Evolutionary conservation across 2,797 vertebrate species (phyloP), one percentile per base, ranked within the genome.

Genomic region (Kryptolebias ocellatus): DNA sequence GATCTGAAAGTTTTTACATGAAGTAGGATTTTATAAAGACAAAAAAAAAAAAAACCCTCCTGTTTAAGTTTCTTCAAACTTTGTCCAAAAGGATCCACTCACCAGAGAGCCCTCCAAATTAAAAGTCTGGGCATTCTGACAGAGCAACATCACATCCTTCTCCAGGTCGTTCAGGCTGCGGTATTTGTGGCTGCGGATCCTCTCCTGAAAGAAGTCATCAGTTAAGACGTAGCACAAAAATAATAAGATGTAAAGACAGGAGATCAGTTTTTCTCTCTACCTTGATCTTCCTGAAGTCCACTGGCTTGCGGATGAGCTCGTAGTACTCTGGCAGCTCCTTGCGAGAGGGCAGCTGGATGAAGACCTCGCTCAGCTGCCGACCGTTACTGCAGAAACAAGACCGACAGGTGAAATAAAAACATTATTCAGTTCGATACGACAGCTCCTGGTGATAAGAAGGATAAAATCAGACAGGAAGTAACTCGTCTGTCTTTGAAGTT

Each of bases 241-340:
- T 2, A 70, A 4, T 1, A 5, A 37, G 3, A 27, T 15, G 1
- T 0, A 1, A 39, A 28, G 1, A 2, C 9, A 42, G 7, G 0
- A 11, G 1, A 24, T 15, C 6, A 1, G 1, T 5, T 27, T 29
- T 24, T 0, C 17, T 45, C n/a, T 14, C 45, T 8, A 98, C 97
- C 95, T 98, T 98, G 67, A 99, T 99, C 74, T 98, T 98, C 63
- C 96, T 96, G 89, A 99, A 99, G 92, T 99, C 97, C 74, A 99
- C 96, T 0, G 97, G 97, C 44, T 98, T 98, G 68, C 97, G 96
- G 83, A 98, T 98, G 28, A 98, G 96, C 85, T 98, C 97, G 0
- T 99, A 98, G 84, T 99, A 98, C 73, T 99, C 97, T 0, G 97
- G 97, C 60, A 98, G 95, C 89, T 98, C 97, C 79, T 98, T 98